These are phyloP conservation scores for Fopius arisanus DNA, from an alignment of 1,140 invertebrate genomes.

Conservation along the genomic window DNA sequence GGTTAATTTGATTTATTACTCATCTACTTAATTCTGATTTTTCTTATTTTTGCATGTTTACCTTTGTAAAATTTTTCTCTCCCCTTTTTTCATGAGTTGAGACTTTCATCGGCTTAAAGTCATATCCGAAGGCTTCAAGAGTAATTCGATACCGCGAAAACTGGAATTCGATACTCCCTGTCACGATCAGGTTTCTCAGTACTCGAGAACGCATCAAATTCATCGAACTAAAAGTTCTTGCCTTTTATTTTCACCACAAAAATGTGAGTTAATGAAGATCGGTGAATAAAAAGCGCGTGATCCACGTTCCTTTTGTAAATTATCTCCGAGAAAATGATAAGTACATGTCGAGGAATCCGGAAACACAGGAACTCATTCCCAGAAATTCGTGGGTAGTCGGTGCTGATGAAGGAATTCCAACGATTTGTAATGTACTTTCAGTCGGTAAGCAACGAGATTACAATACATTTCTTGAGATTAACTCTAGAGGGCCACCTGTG, in stretches of 20 bases:
- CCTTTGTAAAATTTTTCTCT: neutral
- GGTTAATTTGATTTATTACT: too few species aligned
- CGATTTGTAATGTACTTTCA: neutral
- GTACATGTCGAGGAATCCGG: neutral
- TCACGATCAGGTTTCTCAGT: conserved; percentile 1
- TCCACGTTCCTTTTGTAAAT: neutral
- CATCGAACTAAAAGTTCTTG: conserved; percentile 5
- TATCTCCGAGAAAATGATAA: conserved; percentile 11
- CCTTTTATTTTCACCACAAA: neutral
- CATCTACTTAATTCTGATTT: too few species aligned
- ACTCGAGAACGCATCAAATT: neutral
- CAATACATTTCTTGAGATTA: neutral
- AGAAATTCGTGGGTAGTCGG: conserved; percentile 3
- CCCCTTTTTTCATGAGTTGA: neutral
- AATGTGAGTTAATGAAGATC: neutral
- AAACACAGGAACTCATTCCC: neutral
- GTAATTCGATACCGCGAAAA: conserved; percentile 14
- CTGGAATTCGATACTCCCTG: conserved; percentile 21
- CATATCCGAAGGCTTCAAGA: neutral
- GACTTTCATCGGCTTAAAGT: conserved; percentile 4
- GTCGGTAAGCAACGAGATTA: neutral
- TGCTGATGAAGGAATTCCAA: neutral
- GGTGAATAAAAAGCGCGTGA: neutral
- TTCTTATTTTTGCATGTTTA: neutral
- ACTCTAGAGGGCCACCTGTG: neutral